Evolutionary conservation across 2,113 vertebrate species (phyloP).

Genomic region (Prochilodus magdalenae): DNA sequence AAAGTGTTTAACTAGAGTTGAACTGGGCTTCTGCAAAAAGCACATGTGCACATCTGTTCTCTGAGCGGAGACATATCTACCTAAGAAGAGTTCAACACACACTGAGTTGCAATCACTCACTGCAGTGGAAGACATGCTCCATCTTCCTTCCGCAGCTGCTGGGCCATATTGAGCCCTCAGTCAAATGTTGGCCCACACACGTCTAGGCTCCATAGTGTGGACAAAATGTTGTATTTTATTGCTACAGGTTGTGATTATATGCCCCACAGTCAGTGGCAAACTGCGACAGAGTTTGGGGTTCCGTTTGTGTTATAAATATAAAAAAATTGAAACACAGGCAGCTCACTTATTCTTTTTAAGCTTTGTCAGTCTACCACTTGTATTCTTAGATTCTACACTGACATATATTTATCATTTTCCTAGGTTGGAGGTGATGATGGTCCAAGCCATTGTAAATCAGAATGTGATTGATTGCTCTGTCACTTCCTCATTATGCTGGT

Average conservation of each 20-base stretch:
- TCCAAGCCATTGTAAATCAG: too few species aligned
- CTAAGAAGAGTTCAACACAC: neutral
- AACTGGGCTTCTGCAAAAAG: neutral
- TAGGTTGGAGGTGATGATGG: too few species aligned
- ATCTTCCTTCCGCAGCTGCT: slow-evolving; percentile 11
- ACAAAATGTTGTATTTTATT: neutral
- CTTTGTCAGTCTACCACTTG: too few species aligned
- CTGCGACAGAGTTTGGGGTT: too few species aligned
- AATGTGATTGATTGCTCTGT: too few species aligned
- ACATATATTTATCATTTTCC: too few species aligned
- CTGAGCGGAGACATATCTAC: neutral
- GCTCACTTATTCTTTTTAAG: too few species aligned
- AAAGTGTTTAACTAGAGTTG: neutral
- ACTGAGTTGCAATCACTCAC: neutral
- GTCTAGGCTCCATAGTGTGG: neutral
- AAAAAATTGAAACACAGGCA: too few species aligned
- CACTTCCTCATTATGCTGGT: too few species aligned
- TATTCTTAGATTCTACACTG: too few species aligned
- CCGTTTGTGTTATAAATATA: too few species aligned
- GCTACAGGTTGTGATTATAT: neutral
- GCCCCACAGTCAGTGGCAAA: neutral
- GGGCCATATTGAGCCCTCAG: slow-evolving; percentile 2
- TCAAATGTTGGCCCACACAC: neutral
- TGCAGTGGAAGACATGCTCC: neutral
- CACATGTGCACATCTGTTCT: neutral